Conservation (phyloP, 2,797 vertebrate genomes). For the Sebastes minor region DNA sequence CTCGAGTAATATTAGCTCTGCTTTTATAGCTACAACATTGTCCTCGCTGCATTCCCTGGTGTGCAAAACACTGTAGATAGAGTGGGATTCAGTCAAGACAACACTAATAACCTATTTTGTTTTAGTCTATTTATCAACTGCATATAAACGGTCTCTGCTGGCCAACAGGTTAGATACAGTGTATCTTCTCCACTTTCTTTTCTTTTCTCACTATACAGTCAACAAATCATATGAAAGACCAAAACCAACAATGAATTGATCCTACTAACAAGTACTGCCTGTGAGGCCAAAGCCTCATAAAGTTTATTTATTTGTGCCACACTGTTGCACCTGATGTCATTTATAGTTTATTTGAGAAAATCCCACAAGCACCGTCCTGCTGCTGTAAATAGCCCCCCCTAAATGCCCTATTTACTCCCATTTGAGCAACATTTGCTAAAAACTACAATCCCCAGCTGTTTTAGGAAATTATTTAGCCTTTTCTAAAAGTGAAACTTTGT, state of each 20-base stretch:
- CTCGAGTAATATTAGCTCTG: constrained; percentile 34
- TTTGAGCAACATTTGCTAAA: background rate
- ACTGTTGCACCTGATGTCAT: background rate
- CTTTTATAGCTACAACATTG: constrained; percentile 29
- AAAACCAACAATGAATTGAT: background rate
- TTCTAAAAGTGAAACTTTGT: background rate
- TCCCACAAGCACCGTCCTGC: background rate
- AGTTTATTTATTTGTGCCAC: background rate
- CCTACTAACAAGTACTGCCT: background rate
- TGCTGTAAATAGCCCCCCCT: background rate
- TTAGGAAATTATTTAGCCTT: background rate
- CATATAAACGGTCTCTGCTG: background rate
- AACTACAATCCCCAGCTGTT: background rate
- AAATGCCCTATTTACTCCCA: background rate
- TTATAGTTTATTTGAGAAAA: background rate
- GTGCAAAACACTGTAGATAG: background rate
- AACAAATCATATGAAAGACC: background rate
- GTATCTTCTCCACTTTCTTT: background rate
- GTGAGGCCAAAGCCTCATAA: background rate
- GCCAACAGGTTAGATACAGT: background rate
- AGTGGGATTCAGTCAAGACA: background rate
- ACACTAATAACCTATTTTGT: background rate
- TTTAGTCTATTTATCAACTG: background rate
- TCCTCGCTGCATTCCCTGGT: constrained; percentile 12
- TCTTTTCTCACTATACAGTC: background rate